phyloP scores from a whole-genome alignment of 2,113 vertebrate species.

The Epinephelus moara region DNA sequence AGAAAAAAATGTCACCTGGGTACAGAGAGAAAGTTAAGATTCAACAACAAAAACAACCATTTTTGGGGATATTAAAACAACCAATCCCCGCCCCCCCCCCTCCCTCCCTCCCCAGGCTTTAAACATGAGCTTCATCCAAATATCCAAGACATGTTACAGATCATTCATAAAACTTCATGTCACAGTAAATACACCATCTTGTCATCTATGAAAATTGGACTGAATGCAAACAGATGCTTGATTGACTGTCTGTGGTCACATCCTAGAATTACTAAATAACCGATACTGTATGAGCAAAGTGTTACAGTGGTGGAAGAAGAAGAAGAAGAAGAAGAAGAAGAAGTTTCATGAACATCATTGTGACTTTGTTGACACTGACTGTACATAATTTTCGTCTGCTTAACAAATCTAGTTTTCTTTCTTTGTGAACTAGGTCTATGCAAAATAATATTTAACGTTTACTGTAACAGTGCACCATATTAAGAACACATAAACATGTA shows the following conservation, averaged over 20 bases:
- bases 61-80: slow-evolving; percentile 64
- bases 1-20: slow-evolving; percentile 74
- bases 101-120: slow-evolving; percentile 56
- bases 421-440: slow-evolving; percentile 85
- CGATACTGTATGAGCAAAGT: slow-evolving; percentile 70
- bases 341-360: slow-evolving; percentile 69
- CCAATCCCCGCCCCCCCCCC: not conserved
- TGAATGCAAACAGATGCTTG: slow-evolving; percentile 69
- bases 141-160: slow-evolving; percentile 73
- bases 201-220: slow-evolving; percentile 54
- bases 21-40: slow-evolving; percentile 78
- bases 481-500: slow-evolving; percentile 84
- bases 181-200: slow-evolving; percentile 80
- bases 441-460: slow-evolving; percentile 84
- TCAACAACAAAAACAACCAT: slow-evolving; percentile 75
- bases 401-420: slow-evolving; percentile 84
- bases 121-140: slow-evolving; percentile 73
- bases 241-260: slow-evolving; percentile 68
- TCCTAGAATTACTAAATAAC: slow-evolving; percentile 74
- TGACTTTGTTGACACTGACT: slow-evolving; percentile 78
- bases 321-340: slow-evolving; percentile 46
- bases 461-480: slow-evolving; percentile 86
- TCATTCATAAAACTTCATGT: slow-evolving; percentile 77
- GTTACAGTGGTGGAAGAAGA: slow-evolving; percentile 65
- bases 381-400: slow-evolving; percentile 78